Conservation (phyloP, 1,140 invertebrate genomes). For the Ceratina calcarata region DNA sequence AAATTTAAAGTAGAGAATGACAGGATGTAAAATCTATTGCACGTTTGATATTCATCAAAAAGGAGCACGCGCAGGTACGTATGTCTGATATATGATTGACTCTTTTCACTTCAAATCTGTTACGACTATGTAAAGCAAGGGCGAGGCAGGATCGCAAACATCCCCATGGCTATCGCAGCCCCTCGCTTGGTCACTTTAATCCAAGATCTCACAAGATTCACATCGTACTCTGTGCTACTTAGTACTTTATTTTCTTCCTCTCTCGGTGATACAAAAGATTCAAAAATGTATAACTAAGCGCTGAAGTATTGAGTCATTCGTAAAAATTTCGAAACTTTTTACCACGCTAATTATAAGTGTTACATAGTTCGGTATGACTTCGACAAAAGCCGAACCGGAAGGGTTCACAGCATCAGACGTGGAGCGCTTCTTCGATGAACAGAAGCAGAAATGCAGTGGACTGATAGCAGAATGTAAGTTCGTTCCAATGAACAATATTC, state of each 20-base stretch:
- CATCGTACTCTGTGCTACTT: background rate
- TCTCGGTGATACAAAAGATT: background rate
- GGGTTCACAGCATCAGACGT: background rate
- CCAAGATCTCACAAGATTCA: slow-evolving; percentile 15
- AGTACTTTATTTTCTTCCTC: too few relatives aligned
- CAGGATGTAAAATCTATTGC: background rate
- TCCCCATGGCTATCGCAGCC: background rate
- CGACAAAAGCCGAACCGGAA: background rate
- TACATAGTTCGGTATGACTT: background rate
- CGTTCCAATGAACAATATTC: background rate
- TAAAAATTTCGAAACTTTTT: background rate
- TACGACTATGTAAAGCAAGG: background rate
- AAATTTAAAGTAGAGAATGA: too few relatives aligned
- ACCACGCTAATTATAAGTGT: background rate
- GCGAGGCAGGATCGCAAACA: slow-evolving; percentile 34
- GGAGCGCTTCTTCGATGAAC: slow-evolving; percentile 34
- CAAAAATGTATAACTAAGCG: background rate
- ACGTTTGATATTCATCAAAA: too few relatives aligned
- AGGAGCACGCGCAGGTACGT: too few relatives aligned
- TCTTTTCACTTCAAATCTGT: background rate
- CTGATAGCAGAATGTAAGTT: slow-evolving; percentile 39
- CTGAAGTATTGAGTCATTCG: background rate
- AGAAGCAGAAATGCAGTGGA: slow-evolving; percentile 45
- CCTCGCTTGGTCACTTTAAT: slow-evolving; percentile 9
- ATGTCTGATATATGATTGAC: background rate